Conservation (phyloP, 2,888 invertebrate genomes). For the Hybos culiciformis region DNA sequence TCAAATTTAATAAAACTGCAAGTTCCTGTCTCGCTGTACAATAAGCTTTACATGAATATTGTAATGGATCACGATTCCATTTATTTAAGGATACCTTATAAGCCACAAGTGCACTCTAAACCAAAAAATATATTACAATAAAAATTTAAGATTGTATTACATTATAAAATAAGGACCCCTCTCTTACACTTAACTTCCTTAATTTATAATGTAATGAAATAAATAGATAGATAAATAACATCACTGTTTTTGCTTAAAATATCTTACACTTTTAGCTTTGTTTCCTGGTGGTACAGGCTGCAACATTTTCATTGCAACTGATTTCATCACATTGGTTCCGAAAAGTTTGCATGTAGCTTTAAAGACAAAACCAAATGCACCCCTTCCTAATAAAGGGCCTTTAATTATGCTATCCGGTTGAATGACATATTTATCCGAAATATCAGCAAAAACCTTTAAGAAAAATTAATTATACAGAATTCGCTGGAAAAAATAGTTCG, state of each 20-base stretch:
- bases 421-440: slow-evolving; percentile 68
- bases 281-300: slow-evolving; percentile 80
- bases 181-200: not conserved
- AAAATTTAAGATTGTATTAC: slow-evolving; percentile 1
- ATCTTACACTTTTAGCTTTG: slow-evolving; percentile 30
- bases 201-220: not conserved
- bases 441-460: slow-evolving; percentile 68
- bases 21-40: slow-evolving; percentile 92
- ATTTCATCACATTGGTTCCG: slow-evolving; percentile 42
- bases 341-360: slow-evolving; percentile 56
- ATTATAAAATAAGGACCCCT: not conserved
- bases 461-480: too few species aligned
- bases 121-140: slow-evolving; percentile 2
- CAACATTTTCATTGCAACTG: slow-evolving; percentile 89
- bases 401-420: slow-evolving; percentile 68
- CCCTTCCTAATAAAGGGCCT: slow-evolving; percentile 72
- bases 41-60: slow-evolving; percentile 91
- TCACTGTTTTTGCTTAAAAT: too few species aligned
- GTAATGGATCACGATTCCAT: slow-evolving; percentile 86
- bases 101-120: slow-evolving; percentile 33
- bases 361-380: slow-evolving; percentile 96
- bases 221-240: too few species aligned
- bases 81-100: slow-evolving; percentile 61
- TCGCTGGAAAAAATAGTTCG: too few species aligned
- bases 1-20: slow-evolving; percentile 67